Percentiles rank a stretch among this genome's conserved stretches.
These are phyloP conservation scores for Atta texana DNA, from an alignment of 1,140 invertebrate species.

Conservation along the genomic window DNA sequence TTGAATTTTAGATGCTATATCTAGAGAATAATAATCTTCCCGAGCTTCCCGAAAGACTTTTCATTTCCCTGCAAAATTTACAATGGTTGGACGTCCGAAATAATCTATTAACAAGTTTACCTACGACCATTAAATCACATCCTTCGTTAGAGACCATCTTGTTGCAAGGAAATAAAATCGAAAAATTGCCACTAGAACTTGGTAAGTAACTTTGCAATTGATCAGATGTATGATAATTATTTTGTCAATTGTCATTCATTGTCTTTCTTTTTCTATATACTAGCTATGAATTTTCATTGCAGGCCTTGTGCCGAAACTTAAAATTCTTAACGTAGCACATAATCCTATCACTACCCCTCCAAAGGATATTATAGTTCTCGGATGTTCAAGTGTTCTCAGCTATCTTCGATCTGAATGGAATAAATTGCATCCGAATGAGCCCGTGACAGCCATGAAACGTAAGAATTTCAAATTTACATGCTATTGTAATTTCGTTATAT, in stretches of 20 bases:
- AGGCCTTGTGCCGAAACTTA: conserved; percentile 84
- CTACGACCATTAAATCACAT: conserved; percentile 86
- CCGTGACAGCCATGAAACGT: conserved; percentile 63
- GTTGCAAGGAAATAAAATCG: conserved; percentile 87
- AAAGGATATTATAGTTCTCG: conserved; percentile 83
- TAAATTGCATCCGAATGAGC: conserved; percentile 76
- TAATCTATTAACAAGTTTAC: conserved; percentile 86
- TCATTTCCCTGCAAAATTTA: conserved; percentile 84
- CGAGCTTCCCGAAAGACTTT: conserved; percentile 86
- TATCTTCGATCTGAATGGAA: conserved; percentile 86
- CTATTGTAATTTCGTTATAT: background rate
- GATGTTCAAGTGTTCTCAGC: conserved; percentile 82
- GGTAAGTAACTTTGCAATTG: conserved; percentile 79
- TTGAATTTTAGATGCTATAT: conserved; percentile 86
- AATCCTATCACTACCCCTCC: conserved; percentile 87
- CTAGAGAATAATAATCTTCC: conserved; percentile 86
- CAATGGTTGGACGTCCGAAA: conserved; percentile 88
- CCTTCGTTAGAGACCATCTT: conserved; percentile 86
- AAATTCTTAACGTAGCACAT: conserved; percentile 85
- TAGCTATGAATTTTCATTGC: conserved; percentile 1
- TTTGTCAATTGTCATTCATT: background rate
- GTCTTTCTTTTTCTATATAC: background rate
- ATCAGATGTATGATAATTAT: background rate
- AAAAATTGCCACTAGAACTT: conserved; percentile 86
- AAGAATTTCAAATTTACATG: conserved; percentile 35